These are phyloP conservation scores for Bolinopsis microptera DNA, from an alignment of 37 sponge, comb jelly and placozoan genomes.

Conservation along the genomic window DNA sequence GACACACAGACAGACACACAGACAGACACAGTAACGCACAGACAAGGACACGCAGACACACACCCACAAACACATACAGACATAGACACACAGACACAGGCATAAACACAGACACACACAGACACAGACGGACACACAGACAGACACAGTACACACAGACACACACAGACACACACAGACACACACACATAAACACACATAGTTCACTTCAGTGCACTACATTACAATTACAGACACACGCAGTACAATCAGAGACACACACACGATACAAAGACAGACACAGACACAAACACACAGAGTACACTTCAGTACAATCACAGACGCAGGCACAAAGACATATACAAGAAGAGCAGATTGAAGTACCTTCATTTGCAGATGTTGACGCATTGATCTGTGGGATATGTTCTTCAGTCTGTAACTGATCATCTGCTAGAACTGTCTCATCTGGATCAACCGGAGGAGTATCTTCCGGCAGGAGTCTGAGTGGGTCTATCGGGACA, in stretches of 20 bases:
- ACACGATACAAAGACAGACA: not conserved
- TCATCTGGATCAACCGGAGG: no score
- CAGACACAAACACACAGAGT: not conserved
- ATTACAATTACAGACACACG: not conserved
- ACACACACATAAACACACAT: not conserved
- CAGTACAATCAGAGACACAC: no score
- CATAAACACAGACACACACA: constrained; percentile 26
- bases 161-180: not conserved
- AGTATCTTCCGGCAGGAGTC: no score
- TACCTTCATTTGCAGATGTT: no score
- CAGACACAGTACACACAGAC: not conserved
- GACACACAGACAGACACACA: not conserved
- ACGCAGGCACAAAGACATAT: no score
- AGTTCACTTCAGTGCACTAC: not conserved
- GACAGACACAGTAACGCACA: not conserved
- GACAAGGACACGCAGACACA: not conserved
- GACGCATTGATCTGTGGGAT: no score
- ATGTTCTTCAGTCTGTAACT: no score
- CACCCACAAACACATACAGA: constrained; percentile 13
- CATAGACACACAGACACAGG: not conserved
- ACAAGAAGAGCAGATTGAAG: no score
- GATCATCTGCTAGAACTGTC: no score
- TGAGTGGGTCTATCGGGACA: no score
- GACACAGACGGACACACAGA: not conserved
- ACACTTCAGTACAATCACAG: not conserved